A percentile compares a stretch with the other conserved stretches of the same genome.
Evolutionary conservation across 1,140 invertebrate species (phyloP).

Genomic region (Aphelinus certus): DNA sequence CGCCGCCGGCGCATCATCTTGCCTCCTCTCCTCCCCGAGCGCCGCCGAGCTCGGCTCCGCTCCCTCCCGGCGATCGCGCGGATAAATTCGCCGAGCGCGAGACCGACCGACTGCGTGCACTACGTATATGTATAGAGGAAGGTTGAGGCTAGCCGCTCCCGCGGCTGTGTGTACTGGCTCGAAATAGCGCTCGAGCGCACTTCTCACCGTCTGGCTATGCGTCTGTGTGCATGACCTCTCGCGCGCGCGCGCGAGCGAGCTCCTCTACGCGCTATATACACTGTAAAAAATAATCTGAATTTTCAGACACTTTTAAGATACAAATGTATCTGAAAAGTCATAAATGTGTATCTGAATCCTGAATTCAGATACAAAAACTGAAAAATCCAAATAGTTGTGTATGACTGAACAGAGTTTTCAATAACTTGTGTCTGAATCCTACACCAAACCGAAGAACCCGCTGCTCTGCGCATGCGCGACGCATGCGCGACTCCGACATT

Average conservation of each 20-base stretch:
- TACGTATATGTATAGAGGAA: slow-evolving; percentile 22
- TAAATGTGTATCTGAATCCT: too few species aligned
- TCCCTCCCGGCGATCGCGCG: neutral
- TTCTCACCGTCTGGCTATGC: slow-evolving; percentile 61
- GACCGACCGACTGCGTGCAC: neutral
- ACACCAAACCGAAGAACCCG: too few species aligned
- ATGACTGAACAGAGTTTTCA: too few species aligned
- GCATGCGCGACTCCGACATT: too few species aligned
- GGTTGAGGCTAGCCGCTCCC: slow-evolving; percentile 43
- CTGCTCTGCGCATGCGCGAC: too few species aligned
- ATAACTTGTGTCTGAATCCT: too few species aligned
- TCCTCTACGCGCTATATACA: slow-evolving; percentile 27
- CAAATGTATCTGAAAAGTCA: too few species aligned
- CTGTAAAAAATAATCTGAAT: too few species aligned
- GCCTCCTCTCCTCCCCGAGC: neutral
- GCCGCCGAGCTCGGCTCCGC: neutral
- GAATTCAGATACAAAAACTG: too few species aligned
- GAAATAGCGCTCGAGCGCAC: slow-evolving; percentile 51
- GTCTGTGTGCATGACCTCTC: slow-evolving; percentile 46
- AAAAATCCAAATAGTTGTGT: too few species aligned
- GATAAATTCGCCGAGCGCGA: neutral
- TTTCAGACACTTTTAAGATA: too few species aligned
- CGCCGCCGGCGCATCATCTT: neutral
- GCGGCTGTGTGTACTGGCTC: slow-evolving; percentile 37
- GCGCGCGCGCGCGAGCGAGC: slow-evolving; percentile 20